Percentiles rank a stretch among this genome's conserved stretches.
phyloP scores from a whole-genome alignment of 2,888 invertebrate genomes.

The Euzophera pinguis region DNA sequence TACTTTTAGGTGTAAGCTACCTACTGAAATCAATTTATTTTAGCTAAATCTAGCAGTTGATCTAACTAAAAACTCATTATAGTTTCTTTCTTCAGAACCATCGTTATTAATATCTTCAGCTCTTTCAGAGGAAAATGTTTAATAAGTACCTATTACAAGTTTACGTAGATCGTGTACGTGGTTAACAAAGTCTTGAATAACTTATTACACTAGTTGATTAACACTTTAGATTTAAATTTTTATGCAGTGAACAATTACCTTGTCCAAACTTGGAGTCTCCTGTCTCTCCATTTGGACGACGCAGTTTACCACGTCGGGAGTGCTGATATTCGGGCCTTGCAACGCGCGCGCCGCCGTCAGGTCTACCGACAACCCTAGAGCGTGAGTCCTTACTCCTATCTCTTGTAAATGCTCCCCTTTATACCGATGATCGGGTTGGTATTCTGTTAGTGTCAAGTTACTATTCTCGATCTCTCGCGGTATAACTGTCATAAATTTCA shows the following conservation, averaged over 20 bases:
- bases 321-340: constrained; percentile 55
- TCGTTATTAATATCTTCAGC: too few species aligned
- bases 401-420: constrained; percentile 25
- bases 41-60: too few species aligned
- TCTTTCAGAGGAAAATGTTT: too few species aligned
- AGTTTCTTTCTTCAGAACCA: too few species aligned
- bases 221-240: too few species aligned
- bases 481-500: constrained; percentile 54
- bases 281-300: constrained; percentile 71
- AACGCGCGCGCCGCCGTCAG: constrained; percentile 46
- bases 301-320: constrained; percentile 67
- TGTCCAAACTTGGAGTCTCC: constrained; percentile 39
- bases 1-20: too few species aligned
- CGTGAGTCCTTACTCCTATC: constrained; percentile 27
- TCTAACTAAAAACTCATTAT: too few species aligned
- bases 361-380: constrained; percentile 47
- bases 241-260: constrained; percentile 37
- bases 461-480: constrained; percentile 63
- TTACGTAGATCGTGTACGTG: too few species aligned
- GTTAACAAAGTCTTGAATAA: too few species aligned
- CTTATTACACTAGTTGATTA: too few species aligned
- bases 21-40: too few species aligned
- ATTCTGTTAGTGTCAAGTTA: constrained; percentile 53
- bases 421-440: constrained; percentile 37
- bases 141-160: too few species aligned